Evolutionary conservation across 2,113 vertebrate genomes (phyloP), one percentile per base, ranked within the genome.

Genomic region (Halcyon senegalensis): DNA sequence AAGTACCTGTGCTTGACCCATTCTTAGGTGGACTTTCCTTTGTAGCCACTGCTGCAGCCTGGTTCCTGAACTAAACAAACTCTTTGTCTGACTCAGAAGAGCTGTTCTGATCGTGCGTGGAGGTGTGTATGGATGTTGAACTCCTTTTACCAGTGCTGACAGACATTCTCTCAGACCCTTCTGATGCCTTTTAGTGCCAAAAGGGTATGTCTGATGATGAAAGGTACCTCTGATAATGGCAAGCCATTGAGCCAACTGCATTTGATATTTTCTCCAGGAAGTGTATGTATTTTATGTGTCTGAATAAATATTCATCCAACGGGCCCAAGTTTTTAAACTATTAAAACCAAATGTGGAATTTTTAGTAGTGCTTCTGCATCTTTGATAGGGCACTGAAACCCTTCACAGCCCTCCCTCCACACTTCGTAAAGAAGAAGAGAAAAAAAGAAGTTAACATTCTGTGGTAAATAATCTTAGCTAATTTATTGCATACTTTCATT

Each of bases 71-170:
- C 56, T 43, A 41, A 87, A 51, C 3, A 25, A 48, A 50, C 11
- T 2, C 16, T 62, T 27, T 0, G 1, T 17, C 28, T 43, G 18
- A 69, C 14, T 10, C 13, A 53, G 56, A 44, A 44, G 15, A 43
- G 43, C 27, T 59, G 8, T 41, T 64, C 30, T 8, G 13, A 58
- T 68, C 16, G 51, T n/a, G 58, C 0, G 0, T 11, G 16, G 15
- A 88, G 43, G 43, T 48, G 80, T 1, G 0, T 15, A 37, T 0
- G 1, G 17, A 35, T 16, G 2, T 59, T 63, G 53, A 73, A 79
- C 46, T 64, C 31, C 58, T 76, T 79, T 27, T 18, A 48, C 5
- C 37, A 46, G 20, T 5, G 43, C 35, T 80, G 66, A 43, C 30
- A 78, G 37, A 8, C 35, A 59, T 41, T 53, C 35, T 46, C 23